Conservation (phyloP, 1,140 invertebrate genomes). For the Hylaeus anthracinus region DNA sequence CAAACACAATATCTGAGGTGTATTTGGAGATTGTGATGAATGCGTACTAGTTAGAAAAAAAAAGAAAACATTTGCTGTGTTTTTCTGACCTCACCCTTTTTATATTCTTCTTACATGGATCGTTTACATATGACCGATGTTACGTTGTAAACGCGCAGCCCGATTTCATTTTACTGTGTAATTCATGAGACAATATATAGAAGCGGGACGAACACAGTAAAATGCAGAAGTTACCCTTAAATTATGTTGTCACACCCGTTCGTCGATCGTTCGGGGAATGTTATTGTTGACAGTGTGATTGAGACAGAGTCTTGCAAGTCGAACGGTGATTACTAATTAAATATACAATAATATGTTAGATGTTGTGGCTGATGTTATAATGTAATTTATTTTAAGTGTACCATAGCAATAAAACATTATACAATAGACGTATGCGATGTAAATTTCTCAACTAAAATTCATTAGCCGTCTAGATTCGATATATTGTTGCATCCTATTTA, state of each 20-base stretch:
- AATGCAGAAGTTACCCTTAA: conserved; percentile 40
- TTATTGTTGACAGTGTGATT: conserved; percentile 52
- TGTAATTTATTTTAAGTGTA: conserved; percentile 72
- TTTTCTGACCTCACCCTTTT: conserved; percentile 36
- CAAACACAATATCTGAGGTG: conserved; percentile 10
- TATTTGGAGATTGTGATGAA: conserved; percentile 36
- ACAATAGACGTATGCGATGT: conserved; percentile 12
- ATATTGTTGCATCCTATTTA: background rate
- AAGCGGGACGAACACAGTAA: conserved; percentile 32
- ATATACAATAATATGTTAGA: conserved; percentile 56
- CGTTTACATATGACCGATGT: conserved; percentile 10
- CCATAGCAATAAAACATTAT: conserved; percentile 66
- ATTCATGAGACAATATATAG: conserved; percentile 54
- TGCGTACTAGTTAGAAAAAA: conserved; percentile 37
- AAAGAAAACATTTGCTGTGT: conserved; percentile 20
- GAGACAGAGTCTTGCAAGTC: conserved; percentile 40
- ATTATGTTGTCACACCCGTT: conserved; percentile 26
- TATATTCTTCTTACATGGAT: conserved; percentile 41
- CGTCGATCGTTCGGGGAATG: conserved; percentile 36
- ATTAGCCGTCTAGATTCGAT: background rate
- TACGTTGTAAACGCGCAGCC: conserved; percentile 30
- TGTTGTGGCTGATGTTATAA: conserved; percentile 64
- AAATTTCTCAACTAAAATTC: background rate
- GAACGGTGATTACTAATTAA: conserved; percentile 37
- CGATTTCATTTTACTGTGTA: conserved; percentile 47